Evolutionary conservation across 2,113 vertebrate species (phyloP), one percentile per base, ranked within the genome.

Genomic region (Poicephalus meyeri): DNA sequence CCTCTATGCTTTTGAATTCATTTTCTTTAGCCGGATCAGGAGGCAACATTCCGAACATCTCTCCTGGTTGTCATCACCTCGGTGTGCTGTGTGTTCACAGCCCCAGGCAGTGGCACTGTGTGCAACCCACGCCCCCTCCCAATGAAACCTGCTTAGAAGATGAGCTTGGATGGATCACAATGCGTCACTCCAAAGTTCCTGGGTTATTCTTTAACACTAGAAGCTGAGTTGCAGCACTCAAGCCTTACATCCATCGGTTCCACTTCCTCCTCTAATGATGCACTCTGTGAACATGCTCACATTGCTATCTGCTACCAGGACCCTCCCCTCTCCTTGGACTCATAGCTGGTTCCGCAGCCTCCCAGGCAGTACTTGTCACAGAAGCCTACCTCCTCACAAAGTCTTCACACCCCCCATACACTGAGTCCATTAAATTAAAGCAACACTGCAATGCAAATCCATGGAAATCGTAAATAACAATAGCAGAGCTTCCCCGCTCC

Each of bases 251-350:
- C 31, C 33, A 28, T 12, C 2, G 2, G 7, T 80, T 77, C 35
- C 13, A 33, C 17, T 77, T 56, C 26, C 29, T 74, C 24, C 26
- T 65, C 20, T 49, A 73, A 69, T 6, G 31, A 70, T 41, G 56
- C 1, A 0, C 19, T 14, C 15, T 77, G 49, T 53, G 69, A 76
- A 52, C 9, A 4, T 14, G 17, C 25, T 18, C 24, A 31, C 25
- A 11, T 33, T 2, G 1, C 25, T 26, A 44, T 11, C 46, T 33
- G 18, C 19, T 26, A n/a, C 29, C 33, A 76, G 29, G 35, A 52
- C 31, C 2, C 26, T 35, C 6, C 20, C 25, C 7, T 68, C 7
- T 10, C 13, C 44, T 64, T 0, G 0, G n/a, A 69, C 20, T 5
- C 3, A 42, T 5, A 46, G 13, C 1, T 66, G n/a, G 29, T 71